phyloP scores from a whole-genome alignment of 2,113 vertebrate species.

The Pygoscelis antarcticus region DNA sequence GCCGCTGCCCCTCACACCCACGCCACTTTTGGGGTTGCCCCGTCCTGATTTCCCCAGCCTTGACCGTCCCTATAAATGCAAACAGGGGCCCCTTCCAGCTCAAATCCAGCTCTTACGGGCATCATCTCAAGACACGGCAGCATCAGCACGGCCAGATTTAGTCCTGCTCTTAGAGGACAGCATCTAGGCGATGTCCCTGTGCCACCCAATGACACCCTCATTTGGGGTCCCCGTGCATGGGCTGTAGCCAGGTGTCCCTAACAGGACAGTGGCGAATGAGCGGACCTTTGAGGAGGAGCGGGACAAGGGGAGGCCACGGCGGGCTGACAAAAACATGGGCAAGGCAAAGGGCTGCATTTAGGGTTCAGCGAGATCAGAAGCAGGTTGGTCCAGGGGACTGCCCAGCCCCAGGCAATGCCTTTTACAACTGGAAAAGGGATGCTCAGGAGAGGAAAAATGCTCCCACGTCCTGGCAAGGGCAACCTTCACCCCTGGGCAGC shows the following conservation, averaged over 20 bases:
- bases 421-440: neutral
- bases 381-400: neutral
- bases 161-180: neutral
- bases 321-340: neutral
- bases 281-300: neutral
- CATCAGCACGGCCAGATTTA: neutral
- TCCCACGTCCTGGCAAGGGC: neutral
- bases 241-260: neutral
- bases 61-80: neutral
- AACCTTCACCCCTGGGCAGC: accelerated
- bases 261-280: neutral
- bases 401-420: neutral
- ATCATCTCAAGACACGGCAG: neutral
- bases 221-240: neutral
- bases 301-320: accelerated
- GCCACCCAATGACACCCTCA: neutral
- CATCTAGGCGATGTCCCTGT: neutral
- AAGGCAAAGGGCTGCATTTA: neutral
- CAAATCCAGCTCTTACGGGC: neutral
- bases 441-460: neutral
- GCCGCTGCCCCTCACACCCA: neutral
- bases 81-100: neutral
- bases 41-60: neutral
- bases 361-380: neutral
- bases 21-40: neutral